phyloP scores from a whole-genome alignment of 2,888 invertebrate species.

The Leucophenga maculata region DNA sequence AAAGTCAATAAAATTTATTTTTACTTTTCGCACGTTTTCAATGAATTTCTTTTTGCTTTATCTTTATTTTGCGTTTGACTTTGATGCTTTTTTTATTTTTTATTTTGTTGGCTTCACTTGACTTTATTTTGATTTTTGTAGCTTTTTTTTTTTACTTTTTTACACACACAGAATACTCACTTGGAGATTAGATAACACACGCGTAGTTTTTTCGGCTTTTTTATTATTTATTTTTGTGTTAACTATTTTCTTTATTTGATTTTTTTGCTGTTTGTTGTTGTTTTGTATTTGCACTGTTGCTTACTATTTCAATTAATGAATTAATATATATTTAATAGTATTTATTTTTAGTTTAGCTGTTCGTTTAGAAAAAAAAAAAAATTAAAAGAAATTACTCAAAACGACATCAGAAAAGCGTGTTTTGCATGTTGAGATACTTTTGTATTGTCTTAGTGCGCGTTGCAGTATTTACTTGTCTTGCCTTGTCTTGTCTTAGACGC shows the following conservation, averaged over 20 bases:
- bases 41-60: slow-evolving; percentile 20
- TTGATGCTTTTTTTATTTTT: slow-evolving; percentile 26
- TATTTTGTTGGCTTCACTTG: background rate
- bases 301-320: slow-evolving; percentile 24
- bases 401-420: background rate
- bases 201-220: slow-evolving; percentile 41
- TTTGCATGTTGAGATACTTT: slow-evolving; percentile 8
- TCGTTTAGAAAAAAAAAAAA: background rate
- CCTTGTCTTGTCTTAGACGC: no score
- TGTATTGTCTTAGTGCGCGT: background rate
- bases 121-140: background rate
- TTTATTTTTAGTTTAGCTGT: background rate
- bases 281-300: no score
- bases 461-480: no score
- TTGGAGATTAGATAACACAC: slow-evolving; percentile 62
- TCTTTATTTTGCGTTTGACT: slow-evolving; percentile 25
- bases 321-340: no score
- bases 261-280: no score
- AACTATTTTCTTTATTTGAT: slow-evolving; percentile 11
- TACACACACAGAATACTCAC: slow-evolving; percentile 25
- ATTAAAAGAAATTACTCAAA: no score
- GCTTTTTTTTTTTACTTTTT: background rate
- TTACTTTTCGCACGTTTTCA: slow-evolving; percentile 9
- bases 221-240: slow-evolving; percentile 29
- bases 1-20: background rate